Conservation (phyloP, 2,113 vertebrate genomes). For the Hydrochoerus hydrochaeris region DNA sequence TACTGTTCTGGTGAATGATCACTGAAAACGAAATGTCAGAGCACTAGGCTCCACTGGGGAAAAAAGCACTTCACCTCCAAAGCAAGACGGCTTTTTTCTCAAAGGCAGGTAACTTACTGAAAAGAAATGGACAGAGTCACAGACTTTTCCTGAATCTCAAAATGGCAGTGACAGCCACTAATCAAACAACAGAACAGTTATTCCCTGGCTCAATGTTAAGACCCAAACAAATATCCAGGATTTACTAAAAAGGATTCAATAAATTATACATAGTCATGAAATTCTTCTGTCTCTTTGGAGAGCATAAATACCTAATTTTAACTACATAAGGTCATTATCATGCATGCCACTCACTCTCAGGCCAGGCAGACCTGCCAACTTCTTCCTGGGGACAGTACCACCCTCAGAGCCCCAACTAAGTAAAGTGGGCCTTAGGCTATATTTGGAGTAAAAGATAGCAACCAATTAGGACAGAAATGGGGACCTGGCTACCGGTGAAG, state of each 20-base stretch:
- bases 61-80: background rate
- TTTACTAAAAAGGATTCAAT: background rate
- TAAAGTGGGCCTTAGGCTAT: background rate
- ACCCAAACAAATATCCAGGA: background rate
- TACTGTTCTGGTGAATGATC: background rate
- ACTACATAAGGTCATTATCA: background rate
- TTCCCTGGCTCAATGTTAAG: background rate
- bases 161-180: background rate
- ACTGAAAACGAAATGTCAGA: background rate
- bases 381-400: background rate
- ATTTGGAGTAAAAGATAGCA: background rate
- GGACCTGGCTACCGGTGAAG: background rate
- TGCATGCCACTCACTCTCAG: no score
- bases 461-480: background rate
- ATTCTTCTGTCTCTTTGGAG: conserved; percentile 16
- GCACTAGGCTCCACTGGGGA: background rate
- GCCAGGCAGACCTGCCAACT: no score
- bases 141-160: background rate
- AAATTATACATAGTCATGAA: background rate
- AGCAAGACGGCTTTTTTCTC: background rate
- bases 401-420: background rate
- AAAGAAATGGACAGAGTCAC: background rate
- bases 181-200: background rate
- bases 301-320: background rate
- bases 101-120: background rate